Evolutionary conservation across 2,888 invertebrate species (phyloP).

Genomic region (Sminthurides aquaticus): DNA sequence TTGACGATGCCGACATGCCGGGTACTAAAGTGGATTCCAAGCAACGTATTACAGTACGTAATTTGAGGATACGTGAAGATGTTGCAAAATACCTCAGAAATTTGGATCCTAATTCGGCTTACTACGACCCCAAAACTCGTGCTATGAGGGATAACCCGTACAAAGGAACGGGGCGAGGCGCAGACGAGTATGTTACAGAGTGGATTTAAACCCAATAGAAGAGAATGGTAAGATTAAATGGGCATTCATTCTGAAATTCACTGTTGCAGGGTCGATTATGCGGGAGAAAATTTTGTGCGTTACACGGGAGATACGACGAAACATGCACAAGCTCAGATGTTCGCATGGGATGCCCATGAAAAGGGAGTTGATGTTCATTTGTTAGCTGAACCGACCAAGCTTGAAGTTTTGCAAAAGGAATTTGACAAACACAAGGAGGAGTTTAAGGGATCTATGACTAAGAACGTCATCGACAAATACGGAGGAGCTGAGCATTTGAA

Average conservation of each 20-base stretch:
- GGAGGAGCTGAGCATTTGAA: conserved; percentile 89
- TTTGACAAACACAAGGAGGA: conserved; percentile 83
- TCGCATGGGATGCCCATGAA: conserved; percentile 95
- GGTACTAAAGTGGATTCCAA: conserved; percentile 99
- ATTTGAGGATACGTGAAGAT: conserved; percentile 95
- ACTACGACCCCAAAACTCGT: conserved; percentile 97
- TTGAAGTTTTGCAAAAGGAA: conserved; percentile 82
- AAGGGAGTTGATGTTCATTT: conserved; percentile 89
- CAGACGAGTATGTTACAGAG: conserved; percentile 55
- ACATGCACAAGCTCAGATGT: conserved; percentile 85
- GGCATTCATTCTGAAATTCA: background rate
- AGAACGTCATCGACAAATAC: conserved; percentile 81
- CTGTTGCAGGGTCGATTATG: conserved; percentile 60
- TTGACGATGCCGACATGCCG: conserved; percentile 94
- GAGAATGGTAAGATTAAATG: background rate
- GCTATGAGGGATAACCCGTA: conserved; percentile 97
- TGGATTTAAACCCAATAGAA: background rate
- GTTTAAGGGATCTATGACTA: conserved; percentile 72
- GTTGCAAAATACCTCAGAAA: conserved; percentile 97
- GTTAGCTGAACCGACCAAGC: conserved; percentile 93
- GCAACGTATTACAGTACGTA: conserved; percentile 96
- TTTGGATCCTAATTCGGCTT: conserved; percentile 92
- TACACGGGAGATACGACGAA: conserved; percentile 87
- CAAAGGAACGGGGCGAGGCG: conserved; percentile 51
- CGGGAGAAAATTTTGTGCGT: conserved; percentile 93